Conservation (phyloP, 2,888 invertebrate species). For the Busseola fusca region DNA sequence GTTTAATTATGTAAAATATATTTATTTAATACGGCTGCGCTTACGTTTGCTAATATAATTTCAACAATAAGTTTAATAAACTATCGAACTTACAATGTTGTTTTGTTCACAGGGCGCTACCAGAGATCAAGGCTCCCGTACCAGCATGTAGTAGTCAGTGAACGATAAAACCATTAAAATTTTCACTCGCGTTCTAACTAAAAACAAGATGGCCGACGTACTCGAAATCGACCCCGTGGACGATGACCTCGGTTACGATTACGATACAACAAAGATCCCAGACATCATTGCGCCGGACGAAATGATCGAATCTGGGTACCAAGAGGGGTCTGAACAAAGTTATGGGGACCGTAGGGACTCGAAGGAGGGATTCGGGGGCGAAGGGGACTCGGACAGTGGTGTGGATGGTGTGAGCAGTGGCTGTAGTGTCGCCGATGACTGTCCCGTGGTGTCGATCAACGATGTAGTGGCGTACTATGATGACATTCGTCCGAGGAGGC, state of each 20-base stretch:
- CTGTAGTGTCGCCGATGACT: slow-evolving; percentile 89
- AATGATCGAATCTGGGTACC: slow-evolving; percentile 86
- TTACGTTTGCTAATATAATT: slow-evolving; percentile 18
- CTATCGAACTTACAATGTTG: slow-evolving; percentile 2
- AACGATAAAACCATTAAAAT: slow-evolving; percentile 49
- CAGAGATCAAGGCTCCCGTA: slow-evolving; percentile 74
- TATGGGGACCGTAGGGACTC: slow-evolving; percentile 84
- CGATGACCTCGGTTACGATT: slow-evolving; percentile 82
- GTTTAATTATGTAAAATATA: background rate
- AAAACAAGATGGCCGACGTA: slow-evolving; percentile 78
- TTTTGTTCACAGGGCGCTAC: slow-evolving; percentile 80
- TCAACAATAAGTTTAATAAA: background rate
- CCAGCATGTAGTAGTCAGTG: slow-evolving; percentile 84
- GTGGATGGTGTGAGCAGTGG: slow-evolving; percentile 90
- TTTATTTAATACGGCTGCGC: background rate
- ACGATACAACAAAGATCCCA: slow-evolving; percentile 82
- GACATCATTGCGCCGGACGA: slow-evolving; percentile 85
- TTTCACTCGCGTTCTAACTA: slow-evolving; percentile 61
- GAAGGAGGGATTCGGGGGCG: slow-evolving; percentile 84
- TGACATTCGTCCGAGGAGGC: slow-evolving; percentile 81
- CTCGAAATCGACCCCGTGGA: slow-evolving; percentile 76
- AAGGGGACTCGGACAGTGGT: slow-evolving; percentile 87
- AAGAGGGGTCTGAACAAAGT: slow-evolving; percentile 84
- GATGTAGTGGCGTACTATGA: slow-evolving; percentile 87
- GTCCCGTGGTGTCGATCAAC: slow-evolving; percentile 87